Percentiles rank a stretch among this genome's conserved stretches.
Conservation (phyloP, 2,888 invertebrate species). For the Agrypnus murinus region DNA sequence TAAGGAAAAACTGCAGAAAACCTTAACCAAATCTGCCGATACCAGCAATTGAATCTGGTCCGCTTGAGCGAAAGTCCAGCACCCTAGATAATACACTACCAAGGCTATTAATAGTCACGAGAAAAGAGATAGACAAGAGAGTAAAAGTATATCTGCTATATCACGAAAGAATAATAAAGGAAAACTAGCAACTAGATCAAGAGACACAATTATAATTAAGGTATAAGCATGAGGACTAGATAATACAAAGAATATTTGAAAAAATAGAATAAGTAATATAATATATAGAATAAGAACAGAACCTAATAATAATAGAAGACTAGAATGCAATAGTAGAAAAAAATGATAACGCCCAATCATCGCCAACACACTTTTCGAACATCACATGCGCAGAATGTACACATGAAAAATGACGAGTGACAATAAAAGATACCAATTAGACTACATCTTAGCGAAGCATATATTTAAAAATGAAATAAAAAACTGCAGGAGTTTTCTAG, state of each 20-base stretch:
- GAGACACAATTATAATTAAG: background rate
- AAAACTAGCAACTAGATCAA: slow-evolving; percentile 9
- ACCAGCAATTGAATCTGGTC: too few relatives aligned
- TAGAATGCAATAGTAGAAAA: slow-evolving; percentile 2
- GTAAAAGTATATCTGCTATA: slow-evolving; percentile 4
- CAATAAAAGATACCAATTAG: background rate
- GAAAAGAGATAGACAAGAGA: slow-evolving; percentile 1
- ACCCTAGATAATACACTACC: too few relatives aligned
- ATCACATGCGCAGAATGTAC: slow-evolving; percentile 2
- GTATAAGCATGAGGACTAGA: background rate
- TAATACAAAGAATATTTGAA: background rate
- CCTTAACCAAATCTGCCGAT: too few relatives aligned
- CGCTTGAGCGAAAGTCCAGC: too few relatives aligned
- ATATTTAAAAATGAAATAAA: slow-evolving; percentile 16
- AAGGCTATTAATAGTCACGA: too few relatives aligned
- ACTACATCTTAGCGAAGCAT: slow-evolving; percentile 7
- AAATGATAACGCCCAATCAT: background rate
- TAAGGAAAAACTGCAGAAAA: too few relatives aligned
- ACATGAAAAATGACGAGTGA: background rate
- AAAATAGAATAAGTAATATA: slow-evolving; percentile 7
- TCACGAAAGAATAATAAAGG: slow-evolving; percentile 11
- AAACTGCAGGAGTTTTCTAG: slow-evolving; percentile 2
- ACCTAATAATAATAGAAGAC: slow-evolving; percentile 8
- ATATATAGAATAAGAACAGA: slow-evolving; percentile 12
- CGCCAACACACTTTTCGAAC: slow-evolving; percentile 6